Base-by-base conservation (phyloP, 1,140 invertebrate genomes). In the Polyergus mexicanus region DNA sequence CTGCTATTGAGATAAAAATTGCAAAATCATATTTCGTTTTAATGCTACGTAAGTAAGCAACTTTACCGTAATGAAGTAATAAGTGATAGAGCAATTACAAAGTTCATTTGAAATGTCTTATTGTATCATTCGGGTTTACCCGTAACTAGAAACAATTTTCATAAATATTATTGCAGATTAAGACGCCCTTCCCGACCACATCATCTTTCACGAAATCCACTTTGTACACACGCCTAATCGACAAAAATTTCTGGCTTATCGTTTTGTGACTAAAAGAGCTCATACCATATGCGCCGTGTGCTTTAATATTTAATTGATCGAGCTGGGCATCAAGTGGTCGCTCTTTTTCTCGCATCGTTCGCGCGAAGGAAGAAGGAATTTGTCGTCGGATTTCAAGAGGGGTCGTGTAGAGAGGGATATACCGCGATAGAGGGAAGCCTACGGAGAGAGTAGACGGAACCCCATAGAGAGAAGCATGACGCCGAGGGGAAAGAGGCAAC, bases 371-470 rank as follows among this genome's bases (percentile, higher is more conserved):
- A 62, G 44, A 69, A 88, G 75, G 85, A 92, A 91, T 89, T 71
- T 69, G 78, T 89, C 90, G 54, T 77, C 76, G 58, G 58, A 88
- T 88, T 77, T 87, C 68, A 65, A 80, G 90, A 89, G 88, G 91
- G 89, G 72, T 62, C 83, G 68, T 28, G 35, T 25, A 35, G 44
- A 35, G 44, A 16, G 51, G 74, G 76, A 80, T 75, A 76, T 65
- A 38, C 41, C 60, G 3, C 51, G 68, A 35, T 22, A 16, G 47
- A 63, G 68, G 74, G 47, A 86, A 80, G 54, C 38, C 44, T 35
- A 56, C 10, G 16, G 25, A 58, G 60, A 65, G 47, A 69, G 58
- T 77, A 78, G 80, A 76, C 38, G 80, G 74, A 86, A 77, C 72
- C 72, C 54, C 60, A 35, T 76, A 28, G 77, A 78, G 83, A 78